Conservation (phyloP, 2,797 vertebrate species). For the Mormyrus hasselquistii region DNA sequence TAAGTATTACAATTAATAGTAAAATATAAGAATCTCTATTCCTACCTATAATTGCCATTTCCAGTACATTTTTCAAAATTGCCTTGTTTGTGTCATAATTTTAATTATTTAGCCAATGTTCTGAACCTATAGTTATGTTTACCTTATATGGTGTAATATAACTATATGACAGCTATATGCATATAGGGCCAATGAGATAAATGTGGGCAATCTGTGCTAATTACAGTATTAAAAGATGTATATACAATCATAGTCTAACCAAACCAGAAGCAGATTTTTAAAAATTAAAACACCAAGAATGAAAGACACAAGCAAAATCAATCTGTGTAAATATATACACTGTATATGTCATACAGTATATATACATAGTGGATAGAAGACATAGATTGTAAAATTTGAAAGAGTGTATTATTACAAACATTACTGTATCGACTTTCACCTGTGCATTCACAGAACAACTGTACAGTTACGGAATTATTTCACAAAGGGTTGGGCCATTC, state of each 20-base stretch:
- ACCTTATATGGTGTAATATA: neutral
- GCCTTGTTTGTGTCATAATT: neutral
- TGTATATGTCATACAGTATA: neutral
- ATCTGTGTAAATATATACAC: neutral
- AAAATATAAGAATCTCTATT: neutral
- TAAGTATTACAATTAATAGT: neutral
- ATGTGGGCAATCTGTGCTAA: neutral
- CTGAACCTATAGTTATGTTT: neutral
- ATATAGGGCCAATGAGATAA: neutral
- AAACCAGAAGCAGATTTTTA: neutral
- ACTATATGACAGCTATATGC: neutral
- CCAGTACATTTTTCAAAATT: neutral
- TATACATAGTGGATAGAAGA: neutral
- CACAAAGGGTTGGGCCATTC: neutral
- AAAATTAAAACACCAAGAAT: neutral
- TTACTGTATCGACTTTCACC: neutral
- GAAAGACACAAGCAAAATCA: neutral
- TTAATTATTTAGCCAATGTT: neutral
- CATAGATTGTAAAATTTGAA: neutral
- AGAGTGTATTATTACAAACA: conserved; percentile 6
- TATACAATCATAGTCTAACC: neutral
- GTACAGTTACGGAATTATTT: neutral
- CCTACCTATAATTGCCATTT: neutral
- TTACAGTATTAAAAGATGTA: neutral
- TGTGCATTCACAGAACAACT: conserved; percentile 12